A percentile compares a stretch with the other conserved stretches of the same genome.
Conservation (phyloP, 2,113 vertebrate genomes). For the Coturnix japonica region DNA sequence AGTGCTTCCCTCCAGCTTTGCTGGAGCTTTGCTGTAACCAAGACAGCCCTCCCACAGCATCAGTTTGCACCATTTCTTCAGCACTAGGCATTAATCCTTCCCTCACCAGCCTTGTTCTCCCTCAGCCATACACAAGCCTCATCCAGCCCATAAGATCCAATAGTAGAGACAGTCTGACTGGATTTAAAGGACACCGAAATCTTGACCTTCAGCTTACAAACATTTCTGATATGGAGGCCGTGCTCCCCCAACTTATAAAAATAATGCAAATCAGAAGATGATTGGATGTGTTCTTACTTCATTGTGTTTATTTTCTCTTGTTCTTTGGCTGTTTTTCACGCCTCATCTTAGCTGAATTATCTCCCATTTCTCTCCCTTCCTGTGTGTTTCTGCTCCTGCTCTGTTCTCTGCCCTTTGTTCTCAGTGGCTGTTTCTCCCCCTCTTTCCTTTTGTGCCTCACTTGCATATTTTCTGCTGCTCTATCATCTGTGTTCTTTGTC, state of each 20-base stretch:
- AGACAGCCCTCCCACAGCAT: neutral
- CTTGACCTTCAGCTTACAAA: constrained; percentile 52
- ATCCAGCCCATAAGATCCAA: neutral
- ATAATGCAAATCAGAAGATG: constrained; percentile 51
- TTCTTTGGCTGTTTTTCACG: constrained; percentile 32
- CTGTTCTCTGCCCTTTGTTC: constrained; percentile 65
- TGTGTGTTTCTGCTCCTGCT: constrained; percentile 33
- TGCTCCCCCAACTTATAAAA: neutral
- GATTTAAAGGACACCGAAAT: constrained; percentile 37
- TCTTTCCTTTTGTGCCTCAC: constrained; percentile 57
- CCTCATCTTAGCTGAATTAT: constrained; percentile 38
- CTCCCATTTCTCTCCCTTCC: constrained; percentile 35
- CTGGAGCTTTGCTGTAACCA: neutral
- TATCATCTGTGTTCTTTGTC: constrained; percentile 65
- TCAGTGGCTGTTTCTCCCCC: neutral
- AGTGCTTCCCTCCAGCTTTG: accelerated
- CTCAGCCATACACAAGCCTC: neutral
- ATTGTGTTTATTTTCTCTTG: constrained; percentile 39
- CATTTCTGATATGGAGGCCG: neutral
- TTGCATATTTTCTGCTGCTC: constrained; percentile 64
- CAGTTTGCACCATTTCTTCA: neutral
- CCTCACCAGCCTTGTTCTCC: neutral
- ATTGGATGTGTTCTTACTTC: constrained; percentile 38
- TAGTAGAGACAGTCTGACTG: neutral
- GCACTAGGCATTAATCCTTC: neutral